phyloP scores from a whole-genome alignment of 64 coral and sea anemone genomes.

The Pocillopora damicornis region DNA sequence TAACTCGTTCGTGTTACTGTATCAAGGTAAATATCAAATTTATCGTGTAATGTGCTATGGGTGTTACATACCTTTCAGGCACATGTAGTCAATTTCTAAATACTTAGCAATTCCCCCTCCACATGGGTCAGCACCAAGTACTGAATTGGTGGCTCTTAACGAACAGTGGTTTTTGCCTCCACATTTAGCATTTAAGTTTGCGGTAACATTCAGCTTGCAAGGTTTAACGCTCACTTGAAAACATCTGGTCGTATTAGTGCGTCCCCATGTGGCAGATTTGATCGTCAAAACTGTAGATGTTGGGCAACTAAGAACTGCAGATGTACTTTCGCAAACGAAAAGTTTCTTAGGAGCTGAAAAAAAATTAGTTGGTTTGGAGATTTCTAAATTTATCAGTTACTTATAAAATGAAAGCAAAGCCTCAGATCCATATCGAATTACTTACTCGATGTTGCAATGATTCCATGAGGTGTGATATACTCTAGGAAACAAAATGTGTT shows the following conservation, averaged over 20 bases:
- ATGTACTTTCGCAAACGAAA: conserved; percentile 36
- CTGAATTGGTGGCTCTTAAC: conserved; percentile 4
- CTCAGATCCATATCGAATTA: not conserved
- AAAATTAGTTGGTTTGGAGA: not conserved
- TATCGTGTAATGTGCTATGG: too few relatives aligned
- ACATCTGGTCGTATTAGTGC: conserved; percentile 15
- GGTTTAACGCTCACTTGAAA: not conserved
- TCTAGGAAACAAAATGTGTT: conserved; percentile 20
- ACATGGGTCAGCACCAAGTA: conserved; percentile 46
- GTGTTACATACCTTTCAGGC: conserved; percentile 12
- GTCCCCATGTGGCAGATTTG: conserved; percentile 25
- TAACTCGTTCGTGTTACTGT: too few relatives aligned
- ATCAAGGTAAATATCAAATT: too few relatives aligned
- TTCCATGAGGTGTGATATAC: conserved; percentile 17
- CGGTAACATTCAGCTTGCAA: conserved; percentile 37
- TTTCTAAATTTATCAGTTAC: not conserved
- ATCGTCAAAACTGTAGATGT: conserved; percentile 32
- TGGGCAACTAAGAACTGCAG: conserved; percentile 53
- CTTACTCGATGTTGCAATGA: conserved; percentile 16
- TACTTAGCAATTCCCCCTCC: not conserved
- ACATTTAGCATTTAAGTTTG: conserved; percentile 22
- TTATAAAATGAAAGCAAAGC: not conserved
- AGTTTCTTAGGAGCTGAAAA: conserved; percentile 40
- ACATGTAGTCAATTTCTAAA: conserved; percentile 36
- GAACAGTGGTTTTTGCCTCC: conserved; percentile 19